A percentile compares a stretch with the other conserved stretches of the same genome.
Evolutionary conservation across 2,113 vertebrate genomes (phyloP).

Genomic region (rat (Rattus norvegicus)): GRCr8 NC_086020.1:139418001-139418500

Average conservation of each 20-base stretch:
- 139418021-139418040: background rate
- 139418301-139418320: constrained; percentile 47
- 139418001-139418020: background rate
- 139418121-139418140: constrained; percentile 7
- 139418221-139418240: background rate
- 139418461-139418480: constrained; percentile 75
- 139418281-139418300: background rate
- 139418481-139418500: constrained; percentile 87
- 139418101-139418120: background rate
- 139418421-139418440: constrained; percentile 71
- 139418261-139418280: background rate
- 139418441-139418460: constrained; percentile 31
- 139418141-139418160: background rate
- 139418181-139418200: background rate
- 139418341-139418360: background rate
- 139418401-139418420: constrained; percentile 66
- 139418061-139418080: background rate
- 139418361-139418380: constrained; percentile 67
- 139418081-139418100: background rate
- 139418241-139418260: background rate
- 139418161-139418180: background rate
- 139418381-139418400: constrained; percentile 71
- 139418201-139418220: background rate
- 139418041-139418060: background rate
- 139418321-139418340: constrained; percentile 35